Evolutionary conservation across 2,113 vertebrate species (phyloP).

Genomic region (Aptenodytes patagonicus): DNA sequence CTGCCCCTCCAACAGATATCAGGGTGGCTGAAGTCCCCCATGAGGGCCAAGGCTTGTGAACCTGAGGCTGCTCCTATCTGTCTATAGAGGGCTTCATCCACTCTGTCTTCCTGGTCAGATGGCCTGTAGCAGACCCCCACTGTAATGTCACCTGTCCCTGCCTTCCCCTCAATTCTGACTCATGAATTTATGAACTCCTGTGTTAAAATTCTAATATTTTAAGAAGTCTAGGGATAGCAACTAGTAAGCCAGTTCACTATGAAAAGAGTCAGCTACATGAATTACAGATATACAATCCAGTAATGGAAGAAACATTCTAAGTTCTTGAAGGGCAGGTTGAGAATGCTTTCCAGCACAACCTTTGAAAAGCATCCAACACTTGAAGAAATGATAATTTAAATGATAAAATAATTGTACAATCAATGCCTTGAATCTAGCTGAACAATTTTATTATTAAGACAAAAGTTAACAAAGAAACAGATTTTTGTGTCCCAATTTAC

Average conservation of each 20-base stretch:
- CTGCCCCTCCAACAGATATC: no score
- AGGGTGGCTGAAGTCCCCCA: no score
- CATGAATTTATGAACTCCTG: not conserved
- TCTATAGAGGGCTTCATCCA: no score
- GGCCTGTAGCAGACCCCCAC: no score
- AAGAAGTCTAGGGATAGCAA: not conserved
- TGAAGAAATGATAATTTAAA: not conserved
- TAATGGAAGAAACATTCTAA: not conserved
- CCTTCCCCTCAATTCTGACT: no score
- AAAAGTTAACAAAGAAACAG: not conserved
- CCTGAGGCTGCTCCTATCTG: no score
- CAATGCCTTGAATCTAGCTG: not conserved
- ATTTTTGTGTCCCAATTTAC: not conserved
- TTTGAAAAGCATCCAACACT: not conserved
- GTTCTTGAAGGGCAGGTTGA: not conserved
- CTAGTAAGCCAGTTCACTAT: not conserved
- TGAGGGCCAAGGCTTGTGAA: no score
- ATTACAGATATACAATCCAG: not conserved
- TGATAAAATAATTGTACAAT: not conserved
- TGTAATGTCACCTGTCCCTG: no score
- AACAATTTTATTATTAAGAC: not conserved
- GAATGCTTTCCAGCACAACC: not conserved
- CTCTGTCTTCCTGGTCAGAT: no score
- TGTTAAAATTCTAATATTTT: not conserved
- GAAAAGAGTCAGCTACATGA: not conserved